These are phyloP conservation scores for Beroe forskalii DNA, from an alignment of 37 sponge, comb jelly and placozoan genomes.

Conservation along the genomic window DNA sequence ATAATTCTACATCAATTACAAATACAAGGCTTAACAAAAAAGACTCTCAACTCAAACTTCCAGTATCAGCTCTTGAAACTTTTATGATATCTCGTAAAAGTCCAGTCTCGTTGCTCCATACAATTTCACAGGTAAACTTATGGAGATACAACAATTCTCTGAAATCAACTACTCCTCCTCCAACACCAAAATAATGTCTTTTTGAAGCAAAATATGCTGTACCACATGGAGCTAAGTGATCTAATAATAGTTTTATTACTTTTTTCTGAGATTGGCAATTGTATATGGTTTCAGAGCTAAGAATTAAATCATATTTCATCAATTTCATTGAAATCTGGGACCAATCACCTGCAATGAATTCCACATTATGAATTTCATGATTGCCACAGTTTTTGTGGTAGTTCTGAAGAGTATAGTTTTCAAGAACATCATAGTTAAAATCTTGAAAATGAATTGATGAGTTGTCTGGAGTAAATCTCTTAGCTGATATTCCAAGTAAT, in stretches of 20 bases:
- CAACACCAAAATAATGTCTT: conserved; percentile 91
- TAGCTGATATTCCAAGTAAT: conserved; percentile 81
- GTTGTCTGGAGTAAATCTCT: background rate
- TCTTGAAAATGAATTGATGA: conserved; percentile 81
- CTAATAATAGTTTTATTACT: conserved; percentile 71
- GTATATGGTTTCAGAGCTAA: conserved; percentile 96
- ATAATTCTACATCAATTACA: too few relatives aligned
- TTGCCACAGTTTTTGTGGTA: conserved; percentile 50
- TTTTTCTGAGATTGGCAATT: conserved; percentile 69
- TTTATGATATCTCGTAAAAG: conserved; percentile 49
- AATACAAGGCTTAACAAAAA: too few relatives aligned
- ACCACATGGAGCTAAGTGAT: conserved; percentile 68
- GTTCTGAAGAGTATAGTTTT: conserved; percentile 80
- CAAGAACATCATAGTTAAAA: conserved; percentile 87
- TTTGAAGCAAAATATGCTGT: conserved; percentile 84
- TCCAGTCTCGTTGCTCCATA: conserved; percentile 13
- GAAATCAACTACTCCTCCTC: conserved; percentile 80
- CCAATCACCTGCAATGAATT: conserved; percentile 42
- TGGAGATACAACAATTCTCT: conserved; percentile 69
- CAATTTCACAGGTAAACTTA: conserved; percentile 63
- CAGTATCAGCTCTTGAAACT: conserved; percentile 14
- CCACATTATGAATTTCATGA: background rate
- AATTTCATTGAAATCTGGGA: background rate
- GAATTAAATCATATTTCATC: conserved; percentile 78
- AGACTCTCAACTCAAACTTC: too few relatives aligned